phyloP scores from a whole-genome alignment of 2,113 vertebrate species.

The Neotoma lepida region DNA sequence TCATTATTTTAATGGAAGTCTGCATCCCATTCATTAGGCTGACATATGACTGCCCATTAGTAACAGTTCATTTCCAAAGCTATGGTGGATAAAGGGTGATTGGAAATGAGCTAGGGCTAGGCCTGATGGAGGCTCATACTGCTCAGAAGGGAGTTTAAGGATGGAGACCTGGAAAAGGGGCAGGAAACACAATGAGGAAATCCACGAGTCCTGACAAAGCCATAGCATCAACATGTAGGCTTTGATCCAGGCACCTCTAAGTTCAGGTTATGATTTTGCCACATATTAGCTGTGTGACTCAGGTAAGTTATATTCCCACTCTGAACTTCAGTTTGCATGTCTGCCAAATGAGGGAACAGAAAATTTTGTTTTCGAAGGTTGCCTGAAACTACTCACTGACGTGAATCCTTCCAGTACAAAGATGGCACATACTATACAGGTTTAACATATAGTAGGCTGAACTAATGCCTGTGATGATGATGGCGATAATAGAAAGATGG shows the following conservation, averaged over 20 bases:
- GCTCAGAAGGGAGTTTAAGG: conserved; percentile 26
- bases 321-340: not conserved
- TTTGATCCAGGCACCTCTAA: not conserved
- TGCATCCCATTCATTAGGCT: conserved; percentile 86
- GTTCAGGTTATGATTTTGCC: not conserved
- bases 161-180: not conserved
- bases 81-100: conserved; percentile 84
- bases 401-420: not conserved
- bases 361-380: not conserved
- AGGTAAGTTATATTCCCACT: not conserved
- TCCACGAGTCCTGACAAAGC: not conserved
- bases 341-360: not conserved
- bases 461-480: not conserved
- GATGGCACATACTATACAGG: not conserved
- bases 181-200: not conserved
- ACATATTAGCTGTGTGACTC: not conserved
- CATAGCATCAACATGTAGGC: not conserved
- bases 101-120: conserved; percentile 84
- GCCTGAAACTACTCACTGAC: not conserved
- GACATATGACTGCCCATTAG: conserved; percentile 86
- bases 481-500: not conserved
- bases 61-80: conserved; percentile 86
- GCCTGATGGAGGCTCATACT: conserved; percentile 54
- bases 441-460: not conserved
- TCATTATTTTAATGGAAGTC: conserved; percentile 86